Evolutionary conservation across 2,797 vertebrate species (phyloP).

Genomic region (Phoebastria nigripes): DNA sequence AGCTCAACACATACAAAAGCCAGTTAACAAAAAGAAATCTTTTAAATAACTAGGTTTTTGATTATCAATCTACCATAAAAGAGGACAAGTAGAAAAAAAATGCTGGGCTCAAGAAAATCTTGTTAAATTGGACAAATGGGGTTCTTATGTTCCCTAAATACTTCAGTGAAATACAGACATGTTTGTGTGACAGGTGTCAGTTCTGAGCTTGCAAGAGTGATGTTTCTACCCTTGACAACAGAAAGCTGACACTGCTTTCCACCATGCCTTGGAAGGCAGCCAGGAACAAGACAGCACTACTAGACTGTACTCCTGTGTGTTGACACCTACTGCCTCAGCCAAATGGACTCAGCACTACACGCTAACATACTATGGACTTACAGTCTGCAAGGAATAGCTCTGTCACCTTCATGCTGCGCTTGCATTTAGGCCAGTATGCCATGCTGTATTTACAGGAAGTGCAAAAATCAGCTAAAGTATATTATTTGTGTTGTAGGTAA

Average conservation of each 20-base stretch:
- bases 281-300: neutral
- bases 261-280: neutral
- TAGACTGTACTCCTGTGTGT: neutral
- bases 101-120: neutral
- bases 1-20: neutral
- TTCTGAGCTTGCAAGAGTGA: neutral
- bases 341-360: neutral
- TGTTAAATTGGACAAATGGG: neutral
- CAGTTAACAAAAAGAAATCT: neutral
- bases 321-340: neutral
- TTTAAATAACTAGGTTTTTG: neutral
- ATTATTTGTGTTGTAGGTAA: neutral
- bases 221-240: neutral
- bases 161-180: neutral
- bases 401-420: neutral
- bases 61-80: neutral
- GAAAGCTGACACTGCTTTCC: neutral
- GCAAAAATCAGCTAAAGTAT: neutral
- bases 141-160: neutral
- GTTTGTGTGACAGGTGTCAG: neutral
- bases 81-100: neutral
- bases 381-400: neutral
- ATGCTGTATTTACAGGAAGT: neutral
- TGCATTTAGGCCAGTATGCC: neutral
- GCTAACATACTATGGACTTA: rapidly evolving